A percentile compares a stretch with the other conserved stretches of the same genome.
These are phyloP conservation scores for Lamprotornis superbus DNA, from an alignment of 2,113 vertebrate species.

Conservation along the genomic window DNA sequence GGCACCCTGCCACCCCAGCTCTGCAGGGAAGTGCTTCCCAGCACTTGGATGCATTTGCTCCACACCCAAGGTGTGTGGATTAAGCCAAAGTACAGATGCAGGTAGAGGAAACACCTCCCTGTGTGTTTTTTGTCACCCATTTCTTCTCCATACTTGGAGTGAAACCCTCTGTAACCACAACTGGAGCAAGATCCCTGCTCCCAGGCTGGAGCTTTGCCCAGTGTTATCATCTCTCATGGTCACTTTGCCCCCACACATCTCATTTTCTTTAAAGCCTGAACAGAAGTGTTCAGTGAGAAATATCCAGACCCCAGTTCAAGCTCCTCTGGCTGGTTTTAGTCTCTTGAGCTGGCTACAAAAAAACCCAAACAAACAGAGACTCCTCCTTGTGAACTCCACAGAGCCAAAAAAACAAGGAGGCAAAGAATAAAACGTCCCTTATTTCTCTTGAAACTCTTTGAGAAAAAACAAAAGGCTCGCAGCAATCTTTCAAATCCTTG, in stretches of 20 bases:
- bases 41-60: rapidly evolving
- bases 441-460: not conserved
- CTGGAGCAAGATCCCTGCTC: not conserved
- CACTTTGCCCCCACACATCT: not conserved
- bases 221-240: not conserved
- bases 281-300: not conserved
- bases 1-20: not conserved
- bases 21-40: not conserved
- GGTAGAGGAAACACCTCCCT: not conserved
- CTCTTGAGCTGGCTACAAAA: not conserved
- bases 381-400: not conserved
- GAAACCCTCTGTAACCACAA: not conserved
- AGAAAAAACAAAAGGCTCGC: not conserved
- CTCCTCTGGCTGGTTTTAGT: not conserved
- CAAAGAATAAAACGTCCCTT: not conserved
- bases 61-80: not conserved
- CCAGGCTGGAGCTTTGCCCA: not conserved
- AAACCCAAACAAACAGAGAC: not conserved
- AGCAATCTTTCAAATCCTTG: not conserved
- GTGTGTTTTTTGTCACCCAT: rapidly evolving
- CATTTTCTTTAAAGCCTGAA: not conserved
- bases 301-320: not conserved
- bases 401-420: not conserved
- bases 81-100: not conserved
- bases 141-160: not conserved